Evolutionary conservation across 2,113 vertebrate genomes (phyloP).

Genomic region (Brienomyrus longianalis): DNA sequence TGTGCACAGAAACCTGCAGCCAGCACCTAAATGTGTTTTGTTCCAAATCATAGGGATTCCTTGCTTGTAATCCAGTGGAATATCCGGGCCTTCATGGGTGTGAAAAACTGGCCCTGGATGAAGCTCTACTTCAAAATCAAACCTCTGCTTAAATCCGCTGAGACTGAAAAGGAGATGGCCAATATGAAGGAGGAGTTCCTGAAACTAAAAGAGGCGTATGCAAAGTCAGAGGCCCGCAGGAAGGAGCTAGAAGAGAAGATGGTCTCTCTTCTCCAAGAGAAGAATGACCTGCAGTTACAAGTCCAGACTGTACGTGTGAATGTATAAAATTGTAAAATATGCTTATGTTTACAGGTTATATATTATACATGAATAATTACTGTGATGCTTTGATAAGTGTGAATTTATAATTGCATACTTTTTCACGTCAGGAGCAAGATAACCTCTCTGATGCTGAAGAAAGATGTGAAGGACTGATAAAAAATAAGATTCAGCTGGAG

Average conservation of each 20-base stretch:
- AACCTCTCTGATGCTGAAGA: neutral
- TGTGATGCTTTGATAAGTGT: neutral
- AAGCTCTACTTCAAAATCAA: constrained; percentile 7
- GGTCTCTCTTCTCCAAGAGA: neutral
- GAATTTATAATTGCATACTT: neutral
- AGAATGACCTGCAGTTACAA: neutral
- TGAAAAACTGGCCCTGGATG: neutral
- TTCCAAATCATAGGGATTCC: neutral
- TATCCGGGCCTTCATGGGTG: neutral
- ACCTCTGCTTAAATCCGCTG: neutral
- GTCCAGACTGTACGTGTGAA: neutral
- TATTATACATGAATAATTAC: neutral
- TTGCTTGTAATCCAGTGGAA: neutral
- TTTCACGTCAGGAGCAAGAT: neutral
- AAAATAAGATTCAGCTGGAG: no score
- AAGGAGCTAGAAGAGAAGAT: neutral
- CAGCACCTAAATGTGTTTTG: neutral
- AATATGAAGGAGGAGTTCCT: constrained; percentile 4
- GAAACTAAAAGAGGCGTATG: neutral
- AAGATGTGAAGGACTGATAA: neutral
- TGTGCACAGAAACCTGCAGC: neutral
- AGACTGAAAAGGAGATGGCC: neutral
- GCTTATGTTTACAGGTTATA: neutral
- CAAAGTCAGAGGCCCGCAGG: neutral
- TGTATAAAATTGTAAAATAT: neutral